Conservation (phyloP, 2,888 invertebrate species). For the Calliopum simillimum region DNA sequence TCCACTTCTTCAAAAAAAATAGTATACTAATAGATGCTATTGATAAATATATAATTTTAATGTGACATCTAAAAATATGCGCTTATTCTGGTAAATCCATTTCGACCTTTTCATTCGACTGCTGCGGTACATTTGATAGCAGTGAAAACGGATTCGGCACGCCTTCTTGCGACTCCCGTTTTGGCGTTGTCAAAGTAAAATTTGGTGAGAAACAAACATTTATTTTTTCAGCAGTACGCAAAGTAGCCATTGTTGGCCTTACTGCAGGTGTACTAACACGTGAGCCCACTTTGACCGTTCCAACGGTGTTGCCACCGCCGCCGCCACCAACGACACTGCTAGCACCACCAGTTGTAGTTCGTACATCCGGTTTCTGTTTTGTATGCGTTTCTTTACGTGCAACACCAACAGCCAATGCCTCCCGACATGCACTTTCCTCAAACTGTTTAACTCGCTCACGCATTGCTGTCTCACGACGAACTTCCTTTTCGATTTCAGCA, state of each 20-base stretch:
- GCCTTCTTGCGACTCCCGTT: constrained; percentile 62
- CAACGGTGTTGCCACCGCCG: not conserved
- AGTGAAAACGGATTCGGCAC: constrained; percentile 50
- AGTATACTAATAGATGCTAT: too few relatives aligned
- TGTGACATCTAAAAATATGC: too few relatives aligned
- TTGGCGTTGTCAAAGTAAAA: constrained; percentile 57
- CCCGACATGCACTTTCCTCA: constrained; percentile 56
- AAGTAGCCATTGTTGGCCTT: constrained; percentile 51
- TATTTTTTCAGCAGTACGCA: constrained; percentile 60
- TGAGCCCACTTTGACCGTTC: not conserved
- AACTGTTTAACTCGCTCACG: constrained; percentile 61
- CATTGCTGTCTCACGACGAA: constrained; percentile 60
- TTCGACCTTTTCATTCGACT: not conserved
- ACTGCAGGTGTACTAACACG: constrained; percentile 50
- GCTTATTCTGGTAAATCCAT: too few relatives aligned
- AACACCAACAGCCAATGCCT: constrained; percentile 58
- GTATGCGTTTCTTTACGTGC: constrained; percentile 55
- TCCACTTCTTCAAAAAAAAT: too few relatives aligned
- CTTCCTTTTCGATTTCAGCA: constrained; percentile 60
- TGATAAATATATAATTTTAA: too few relatives aligned
- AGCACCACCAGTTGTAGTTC: constrained; percentile 8
- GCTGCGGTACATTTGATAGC: constrained; percentile 9
- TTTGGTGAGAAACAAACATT: constrained; percentile 58
- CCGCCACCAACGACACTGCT: constrained; percentile 17
- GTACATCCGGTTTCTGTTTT: constrained; percentile 41